Percentiles rank a stretch among this genome's conserved stretches.
Evolutionary conservation across 2,888 invertebrate species (phyloP).

Genomic region (Operophtera brumata): DNA sequence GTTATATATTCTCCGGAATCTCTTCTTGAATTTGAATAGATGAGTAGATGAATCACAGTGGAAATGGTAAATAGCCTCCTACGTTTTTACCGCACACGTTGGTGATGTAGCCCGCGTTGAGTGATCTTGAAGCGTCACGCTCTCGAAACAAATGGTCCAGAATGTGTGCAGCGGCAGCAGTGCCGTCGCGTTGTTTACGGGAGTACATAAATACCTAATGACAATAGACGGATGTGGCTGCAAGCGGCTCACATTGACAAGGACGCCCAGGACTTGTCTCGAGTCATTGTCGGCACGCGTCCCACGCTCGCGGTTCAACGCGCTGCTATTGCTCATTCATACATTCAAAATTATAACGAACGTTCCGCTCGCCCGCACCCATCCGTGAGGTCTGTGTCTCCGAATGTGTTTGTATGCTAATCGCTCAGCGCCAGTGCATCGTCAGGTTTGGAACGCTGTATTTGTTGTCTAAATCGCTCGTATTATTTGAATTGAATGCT

Average conservation of each 20-base stretch:
- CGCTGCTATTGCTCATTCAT: slow-evolving; percentile 77
- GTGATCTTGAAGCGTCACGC: slow-evolving; percentile 21
- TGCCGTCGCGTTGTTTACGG: slow-evolving; percentile 66
- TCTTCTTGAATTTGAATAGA: slow-evolving; percentile 28
- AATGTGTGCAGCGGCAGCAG: slow-evolving; percentile 33
- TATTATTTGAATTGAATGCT: slow-evolving; percentile 80
- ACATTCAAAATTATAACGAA: slow-evolving; percentile 80
- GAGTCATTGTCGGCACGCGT: slow-evolving; percentile 73
- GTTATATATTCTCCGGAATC: slow-evolving; percentile 27
- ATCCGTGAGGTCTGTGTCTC: slow-evolving; percentile 64
- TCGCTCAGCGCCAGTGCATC: slow-evolving; percentile 74
- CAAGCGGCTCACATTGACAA: slow-evolving; percentile 81
- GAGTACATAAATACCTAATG: slow-evolving; percentile 69
- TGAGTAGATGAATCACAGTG: slow-evolving; percentile 26
- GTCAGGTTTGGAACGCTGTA: slow-evolving; percentile 71
- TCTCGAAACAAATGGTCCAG: slow-evolving; percentile 32
- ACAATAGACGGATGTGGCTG: slow-evolving; percentile 80
- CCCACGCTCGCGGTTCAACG: slow-evolving; percentile 70
- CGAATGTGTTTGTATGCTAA: slow-evolving; percentile 78
- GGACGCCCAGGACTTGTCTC: slow-evolving; percentile 79
- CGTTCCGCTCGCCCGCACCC: slow-evolving; percentile 74
- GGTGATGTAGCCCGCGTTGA: slow-evolving; percentile 29
- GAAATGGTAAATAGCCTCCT: slow-evolving; percentile 53
- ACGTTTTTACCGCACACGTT: slow-evolving; percentile 59
- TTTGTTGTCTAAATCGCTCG: slow-evolving; percentile 78